Evolutionary conservation across 1,140 invertebrate species (phyloP), one percentile per base, ranked within the genome.

Genomic region (Chrysomallon squamiferum): DNA sequence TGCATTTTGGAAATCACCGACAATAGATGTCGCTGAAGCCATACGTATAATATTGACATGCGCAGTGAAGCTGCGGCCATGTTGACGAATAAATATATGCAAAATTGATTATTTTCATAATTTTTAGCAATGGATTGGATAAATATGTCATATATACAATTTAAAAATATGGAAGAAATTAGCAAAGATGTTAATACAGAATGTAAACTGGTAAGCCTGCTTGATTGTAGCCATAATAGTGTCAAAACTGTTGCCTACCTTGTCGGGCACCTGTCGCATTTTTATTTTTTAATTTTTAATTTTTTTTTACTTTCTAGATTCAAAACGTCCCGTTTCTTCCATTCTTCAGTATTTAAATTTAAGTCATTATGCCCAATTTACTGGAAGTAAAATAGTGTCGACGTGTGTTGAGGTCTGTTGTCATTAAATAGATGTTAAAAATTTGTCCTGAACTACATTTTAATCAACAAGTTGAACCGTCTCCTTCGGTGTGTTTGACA

Each of bases 51-150:
- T 38, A 30, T 25, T 54, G 50, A 25, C 58, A 59, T 59, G 58
- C 58, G 58, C 38, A 59, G 35, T 38, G 25, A 43, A 22, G 33
- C 32, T 59, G 50, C 58, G 38, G 58, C 58, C 58, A 59, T 59
- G 50, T 54, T 54, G 22, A 25, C 58, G 22, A 35, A 59, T 59
- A 59, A 59, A 59, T 59, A 59, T 59, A 59, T 59, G 58, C 58
- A 59, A 59, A 59, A 59, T 59, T 38, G 32, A 43, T 43, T 59
- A 59, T 59, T 59, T 54, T 54, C 22, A 54, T 54, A 27, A 54
- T 54, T 54, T 54, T 54, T 25, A 27, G 50, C 29, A 30, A 25
- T 30, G 50, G 22, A 15, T 30, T 27, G 29, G 50, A 25, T 54
- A 54, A 54, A 54, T 27, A 54, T 30, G 29, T 27, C 29, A 30